Evolutionary conservation across 1,140 invertebrate genomes (phyloP), one percentile per base, ranked within the genome.

Genomic region (Drosophila repletoides): DNA sequence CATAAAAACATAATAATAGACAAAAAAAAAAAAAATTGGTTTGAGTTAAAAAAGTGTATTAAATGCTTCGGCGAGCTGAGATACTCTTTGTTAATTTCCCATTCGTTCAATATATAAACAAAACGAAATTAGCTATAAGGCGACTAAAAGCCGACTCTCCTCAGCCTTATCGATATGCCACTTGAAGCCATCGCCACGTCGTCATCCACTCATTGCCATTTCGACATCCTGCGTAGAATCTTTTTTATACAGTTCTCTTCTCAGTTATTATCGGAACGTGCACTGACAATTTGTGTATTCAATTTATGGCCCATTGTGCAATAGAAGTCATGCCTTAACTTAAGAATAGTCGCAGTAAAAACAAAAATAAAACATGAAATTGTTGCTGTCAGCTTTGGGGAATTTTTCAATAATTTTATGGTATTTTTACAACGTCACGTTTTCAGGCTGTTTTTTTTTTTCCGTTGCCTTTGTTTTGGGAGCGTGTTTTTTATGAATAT

Each of bases 401-500:
- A 41, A 72, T 72, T 65, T 83, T 76, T 83, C 66, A 69, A 84
- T 71, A 77, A 84, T 58, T 84, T 84, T 64, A 83, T 66, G 59
- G n/a, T 56, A 59, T 21, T 84, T 84, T 83, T 66, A 83, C 79
- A 45, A 34, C 33, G 70, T 83, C 80, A 84, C 77, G 77, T 64
- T 58, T 56, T 41, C 34, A n/a, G 28, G 21, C 14, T 4, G 26
- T 28, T 56, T 72, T 53, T 58, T 5, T 52, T 3, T 38, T 15
- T 21, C 28, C 9, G 22, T 14, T 7, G 22, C 26, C 22, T 41
- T 17, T 51, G 21, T 36, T 58, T 48, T n/a, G n/a, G n/a, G n/a
- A n/a, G n/a, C n/a, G n/a, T n/a, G n/a, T 59, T 56, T 74, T 74
- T 84, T 81, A 83, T 84, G 80, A 84, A 83, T 79, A 71, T 69